Evolutionary conservation across 2,888 invertebrate species (phyloP), one percentile per base, ranked within the genome.

Genomic region (Pristionchus maxplancki): DNA sequence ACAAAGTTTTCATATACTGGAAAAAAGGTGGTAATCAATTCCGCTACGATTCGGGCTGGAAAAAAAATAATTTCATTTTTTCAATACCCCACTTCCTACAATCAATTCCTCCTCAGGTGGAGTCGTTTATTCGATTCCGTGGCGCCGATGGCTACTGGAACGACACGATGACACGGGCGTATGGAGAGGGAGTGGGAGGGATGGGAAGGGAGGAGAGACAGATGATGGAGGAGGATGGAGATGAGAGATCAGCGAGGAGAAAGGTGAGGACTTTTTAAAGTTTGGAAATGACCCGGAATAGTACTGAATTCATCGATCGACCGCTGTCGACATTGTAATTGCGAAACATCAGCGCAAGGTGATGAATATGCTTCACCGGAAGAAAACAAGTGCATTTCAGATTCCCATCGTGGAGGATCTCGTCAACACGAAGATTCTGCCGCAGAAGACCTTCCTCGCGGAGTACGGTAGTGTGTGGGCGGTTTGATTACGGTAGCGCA

Each of bases 91-190:
- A 48, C 6, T 48, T 48, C 6, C 13, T 48, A 9, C 44, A 48
- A 48, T 48, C 6, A n/a, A n/a, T n/a, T n/a, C n/a, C n/a, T n/a
- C n/a, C n/a, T n/a, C n/a, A 90, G 91, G 84, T 89, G 31, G 92
- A 92, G 78, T 91, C 90, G 6, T 91, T 90, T 74, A 91, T 92
- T 11, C 87, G 91, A 15, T 91, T 90, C 88, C 90, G 91, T 4
- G 89, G 89, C 81, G 50, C 78, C 8, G 90, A 91, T 44, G 92
- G 91, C 78, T 89, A 90, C 9, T 91, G 91, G 89, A 89, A 89
- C 1, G 87, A 90, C 28, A 90, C 91, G 88, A 91, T 92, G 91
- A 84, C 90, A 2, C 90, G 90, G 87, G 88, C 89, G n/a, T 92
- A 90, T 48, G 91, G 91, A 20, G 90, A 89, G 74, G 90, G 90